Evolutionary conservation across 2,113 vertebrate genomes (phyloP), one percentile per base, ranked within the genome.

Genomic region (Hyperopisus bebe): DNA sequence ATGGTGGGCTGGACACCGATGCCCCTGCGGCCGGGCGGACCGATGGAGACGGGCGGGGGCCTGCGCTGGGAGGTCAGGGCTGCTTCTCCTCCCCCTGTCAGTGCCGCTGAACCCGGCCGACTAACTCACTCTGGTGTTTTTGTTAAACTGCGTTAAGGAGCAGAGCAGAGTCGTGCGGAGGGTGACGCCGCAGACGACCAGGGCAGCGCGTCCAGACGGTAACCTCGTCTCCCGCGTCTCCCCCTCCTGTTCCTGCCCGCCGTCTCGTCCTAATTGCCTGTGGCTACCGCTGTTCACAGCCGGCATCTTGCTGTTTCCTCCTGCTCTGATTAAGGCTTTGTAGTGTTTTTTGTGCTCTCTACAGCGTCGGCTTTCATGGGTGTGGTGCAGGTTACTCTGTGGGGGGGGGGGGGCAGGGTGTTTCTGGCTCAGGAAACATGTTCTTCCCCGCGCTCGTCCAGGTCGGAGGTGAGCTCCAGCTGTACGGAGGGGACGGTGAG

Each of bases 401-500:
- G 0, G 39, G 82, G 44, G 42, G 5, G 66, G 74, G 10, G 7
- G 21, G 5, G 4, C 44, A 4, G 44, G 35, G 82, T 47, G 21
- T 39, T 84, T 44, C 39, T 11, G 42, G 15, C 42, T 10, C 5
- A 11, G 13, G 13, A 39, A 66, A 27, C 62, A 44, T 47, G 21
- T n/a, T 46, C 13, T 21, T 7, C 46, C 15, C 3, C 39, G 13
- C 3, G 24, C 19, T 84, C 44, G 10, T 84, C 13, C 91, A 95
- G 95, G 88, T 95, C 95, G 13, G 93, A 96, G 91, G 93, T 95
- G 86, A 92, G 94, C 91, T 95, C 95, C 94, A 96, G 94, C 92
- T 94, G 95, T 94, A 93, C 82, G 88, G 91, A 92, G 0, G 92
- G 87, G 44, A 92, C 93, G 89, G 91, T 92, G 87, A 89, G 82